Base-by-base conservation (phyloP, 1,140 invertebrate species). In the Trypoxylus dichotomus region DNA sequence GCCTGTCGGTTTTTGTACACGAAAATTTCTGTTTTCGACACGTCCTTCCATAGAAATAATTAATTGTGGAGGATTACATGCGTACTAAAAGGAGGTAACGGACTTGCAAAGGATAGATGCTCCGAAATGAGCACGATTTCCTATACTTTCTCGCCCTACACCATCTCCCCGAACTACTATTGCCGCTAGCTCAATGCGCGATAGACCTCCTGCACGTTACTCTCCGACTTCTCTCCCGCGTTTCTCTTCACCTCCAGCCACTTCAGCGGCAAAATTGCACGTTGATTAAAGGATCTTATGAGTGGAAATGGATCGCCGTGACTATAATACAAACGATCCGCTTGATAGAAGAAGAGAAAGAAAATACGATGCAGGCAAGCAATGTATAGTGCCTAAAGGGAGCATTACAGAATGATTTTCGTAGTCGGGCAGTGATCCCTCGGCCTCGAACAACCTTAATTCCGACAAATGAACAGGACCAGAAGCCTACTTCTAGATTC, bases 201-300 rank as follows among this genome's bases (percentile, higher is more conserved):
- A n/a, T 13, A 13, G 43, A 47, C 7, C 6, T 47, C 43, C 13
- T 11, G 37, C n/a, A 47, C n/a, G 3, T 8, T 13, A 13, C 13
- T 11, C 43, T 47, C 43, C 60, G 60, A 27, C 60, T 19, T 63
- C 19, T 63, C 21, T 27, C 60, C 6, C 60, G 25, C 0, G n/a
- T 47, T 47, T 47, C 60, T 10, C 19, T 19, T 63, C 60, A 24
- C 60, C 60, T 24, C 25, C n/a, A 21, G 13, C 25, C 60, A 24
- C 21, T 27, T 63, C 60, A 21, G 13, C 3, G 11, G 25, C 43
- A 27, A 27, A 63, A 63, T 63, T 63, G 60, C 60, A 63, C 21
- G 60, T 63, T 63, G 60, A 63, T 63, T 63, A 63, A 63, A 63
- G 60, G 60, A 63, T 63, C 60, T 63, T 63, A 63, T 63, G 60